Evolutionary conservation across 2,888 invertebrate genomes (phyloP).

Genomic region (Teleogryllus oceanicus): DNA sequence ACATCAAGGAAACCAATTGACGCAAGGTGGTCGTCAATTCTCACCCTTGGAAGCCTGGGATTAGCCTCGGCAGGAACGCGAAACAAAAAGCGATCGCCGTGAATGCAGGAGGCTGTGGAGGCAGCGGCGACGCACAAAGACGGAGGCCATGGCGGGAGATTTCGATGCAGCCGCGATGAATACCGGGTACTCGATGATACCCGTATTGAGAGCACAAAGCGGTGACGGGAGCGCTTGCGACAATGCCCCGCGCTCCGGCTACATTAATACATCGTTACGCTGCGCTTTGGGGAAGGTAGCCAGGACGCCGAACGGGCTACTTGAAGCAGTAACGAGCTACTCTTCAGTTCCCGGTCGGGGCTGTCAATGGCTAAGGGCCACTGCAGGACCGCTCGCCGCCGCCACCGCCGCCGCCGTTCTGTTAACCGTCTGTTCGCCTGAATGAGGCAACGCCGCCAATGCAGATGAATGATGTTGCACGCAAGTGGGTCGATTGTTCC

Average conservation of each 20-base stretch:
- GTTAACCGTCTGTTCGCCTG: background rate
- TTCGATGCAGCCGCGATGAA: background rate
- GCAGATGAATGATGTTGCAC: too few relatives aligned
- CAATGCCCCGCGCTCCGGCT: background rate
- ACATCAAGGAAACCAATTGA: too few relatives aligned
- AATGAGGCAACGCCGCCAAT: background rate
- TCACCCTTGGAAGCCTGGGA: too few relatives aligned
- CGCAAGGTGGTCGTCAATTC: too few relatives aligned
- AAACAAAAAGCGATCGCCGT: too few relatives aligned
- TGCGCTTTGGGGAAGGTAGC: background rate
- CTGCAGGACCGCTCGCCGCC: background rate
- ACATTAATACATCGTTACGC: background rate
- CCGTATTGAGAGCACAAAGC: conserved; percentile 1
- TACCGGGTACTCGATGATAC: conserved; percentile 18
- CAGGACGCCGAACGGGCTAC: background rate
- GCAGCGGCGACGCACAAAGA: too few relatives aligned
- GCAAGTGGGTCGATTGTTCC: too few relatives aligned
- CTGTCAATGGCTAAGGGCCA: background rate
- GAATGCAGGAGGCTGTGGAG: too few relatives aligned
- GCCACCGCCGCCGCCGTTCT: background rate
- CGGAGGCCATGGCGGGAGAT: background rate
- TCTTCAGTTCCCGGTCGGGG: background rate
- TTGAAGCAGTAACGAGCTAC: background rate
- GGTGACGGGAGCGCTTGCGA: background rate
- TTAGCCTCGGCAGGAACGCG: too few relatives aligned